Evolutionary conservation across 2,797 vertebrate species (phyloP), one percentile per base, ranked within the genome.

Genomic region (Pangasius sanitwongsei): DNA sequence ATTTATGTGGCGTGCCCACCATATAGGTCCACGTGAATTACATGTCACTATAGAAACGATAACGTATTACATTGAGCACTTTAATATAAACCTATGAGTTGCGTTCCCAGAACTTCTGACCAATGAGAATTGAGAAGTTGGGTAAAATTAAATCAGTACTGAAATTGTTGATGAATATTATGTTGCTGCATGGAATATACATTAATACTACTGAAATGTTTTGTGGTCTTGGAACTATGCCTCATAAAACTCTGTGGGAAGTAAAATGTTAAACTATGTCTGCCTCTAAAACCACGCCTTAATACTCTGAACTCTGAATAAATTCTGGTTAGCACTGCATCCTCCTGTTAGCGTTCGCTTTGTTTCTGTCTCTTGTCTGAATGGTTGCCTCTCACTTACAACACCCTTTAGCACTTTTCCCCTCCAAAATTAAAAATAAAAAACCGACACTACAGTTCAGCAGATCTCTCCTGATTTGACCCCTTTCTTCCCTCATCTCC

Each of bases 391-490:
- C 34, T 85, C 53, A 11, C 63, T 69, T 23, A 13, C 31, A 31
- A 69, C 15, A 20, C 75, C n/a, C 55, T 31, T 80, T 44, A 44
- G 44, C 86, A 74, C 31, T 37, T 44, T 69, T 41, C 18, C 1
- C 50, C 28, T 16, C 34, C 23, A 25, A 25, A 83, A 34, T n/a
- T 31, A 67, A 67, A n/a, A 67, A 48, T 23, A 63, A 61, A 34
- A 72, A 48, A 78, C 9, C 16, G 25, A 75, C 70, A 86, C 75
- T 61, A 75, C 70, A 31, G 63, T 85, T 84, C 41, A 59, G 37
- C 25, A 48, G 31, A 53, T 82, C 63, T 87, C 61, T 86, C 63
- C 69, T 89, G 86, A 86, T 83, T 83, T 69, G 50, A 53, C 20
- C 41, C 41, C 34, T 67, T 31, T 83, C 37, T 55, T 69, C 28